Percentiles rank a stretch among this genome's conserved stretches.
phyloP scores from a whole-genome alignment of 92 coral and sea anemone species.

The Parazoanthus swiftii region DNA sequence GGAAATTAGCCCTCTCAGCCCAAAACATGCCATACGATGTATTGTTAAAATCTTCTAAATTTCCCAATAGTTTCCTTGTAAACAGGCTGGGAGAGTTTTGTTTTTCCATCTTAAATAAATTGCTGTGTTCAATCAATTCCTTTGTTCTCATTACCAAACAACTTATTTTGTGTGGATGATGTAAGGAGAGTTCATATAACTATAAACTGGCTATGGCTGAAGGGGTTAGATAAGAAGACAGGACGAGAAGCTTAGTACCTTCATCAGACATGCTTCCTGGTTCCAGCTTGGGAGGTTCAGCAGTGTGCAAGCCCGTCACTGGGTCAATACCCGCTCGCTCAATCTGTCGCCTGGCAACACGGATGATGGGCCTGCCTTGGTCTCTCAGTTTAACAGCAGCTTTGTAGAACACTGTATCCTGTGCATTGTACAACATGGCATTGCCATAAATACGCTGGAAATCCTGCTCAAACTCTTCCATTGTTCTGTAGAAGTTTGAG shows the following conservation, averaged over 20 bases:
- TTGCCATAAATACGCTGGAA: conserved; percentile 78
- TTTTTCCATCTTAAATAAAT: too few relatives aligned
- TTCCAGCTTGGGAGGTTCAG: conserved; percentile 82
- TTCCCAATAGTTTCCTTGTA: too few relatives aligned
- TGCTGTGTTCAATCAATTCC: too few relatives aligned
- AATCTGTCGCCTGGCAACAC: conserved; percentile 89
- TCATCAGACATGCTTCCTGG: conserved; percentile 96
- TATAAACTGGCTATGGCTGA: too few relatives aligned
- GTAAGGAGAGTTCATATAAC: too few relatives aligned
- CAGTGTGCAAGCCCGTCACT: conserved; percentile 90
- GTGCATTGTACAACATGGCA: conserved; percentile 89
- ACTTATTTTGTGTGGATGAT: too few relatives aligned
- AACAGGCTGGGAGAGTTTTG: too few relatives aligned
- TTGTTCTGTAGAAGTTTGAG: conserved; percentile 82
- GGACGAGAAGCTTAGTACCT: conserved; percentile 56
- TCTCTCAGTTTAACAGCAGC: conserved; percentile 91
- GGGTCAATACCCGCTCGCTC: conserved; percentile 98
- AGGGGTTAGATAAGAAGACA: not conserved
- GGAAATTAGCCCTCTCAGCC: too few relatives aligned
- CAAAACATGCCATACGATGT: too few relatives aligned
- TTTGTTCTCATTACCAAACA: too few relatives aligned
- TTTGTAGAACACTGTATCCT: conserved; percentile 94
- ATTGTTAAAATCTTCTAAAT: too few relatives aligned
- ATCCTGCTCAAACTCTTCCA: conserved; percentile 97
- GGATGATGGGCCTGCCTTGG: conserved; percentile 93